Conservation (phyloP, 1,140 invertebrate genomes). For the Heliconius nattereri region DNA sequence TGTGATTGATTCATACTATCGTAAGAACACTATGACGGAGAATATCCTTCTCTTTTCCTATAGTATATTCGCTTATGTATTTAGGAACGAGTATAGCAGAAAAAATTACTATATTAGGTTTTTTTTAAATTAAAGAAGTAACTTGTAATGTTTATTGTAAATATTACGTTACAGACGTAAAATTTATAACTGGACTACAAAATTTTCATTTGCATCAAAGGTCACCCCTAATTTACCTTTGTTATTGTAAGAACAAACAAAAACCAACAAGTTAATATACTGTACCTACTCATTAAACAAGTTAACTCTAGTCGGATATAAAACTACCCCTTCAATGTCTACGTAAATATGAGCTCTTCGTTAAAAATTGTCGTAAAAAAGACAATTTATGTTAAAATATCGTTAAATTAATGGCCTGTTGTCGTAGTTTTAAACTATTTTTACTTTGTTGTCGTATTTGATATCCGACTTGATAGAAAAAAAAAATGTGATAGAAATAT, state of each 20-base stretch:
- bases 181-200: background rate
- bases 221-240: background rate
- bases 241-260: background rate
- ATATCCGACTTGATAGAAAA: no score
- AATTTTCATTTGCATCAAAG: background rate
- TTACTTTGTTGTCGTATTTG: background rate
- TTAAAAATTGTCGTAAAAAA: constrained; percentile 9
- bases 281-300: background rate
- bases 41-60: no score
- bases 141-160: no score
- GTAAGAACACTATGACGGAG: no score
- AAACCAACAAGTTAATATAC: background rate
- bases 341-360: background rate
- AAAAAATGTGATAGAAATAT: no score
- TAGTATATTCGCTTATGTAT: no score
- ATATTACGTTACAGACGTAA: no score
- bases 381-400: background rate
- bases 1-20: no score
- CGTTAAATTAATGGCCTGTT: background rate
- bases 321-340: constrained; percentile 4
- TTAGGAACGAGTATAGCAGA: no score
- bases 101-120: no score
- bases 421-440: background rate
- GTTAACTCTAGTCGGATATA: background rate
- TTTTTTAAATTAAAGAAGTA: no score